A percentile compares a stretch with the other conserved stretches of the same genome.
Conservation (phyloP, 2,888 invertebrate genomes). For the Amiota communis region DNA sequence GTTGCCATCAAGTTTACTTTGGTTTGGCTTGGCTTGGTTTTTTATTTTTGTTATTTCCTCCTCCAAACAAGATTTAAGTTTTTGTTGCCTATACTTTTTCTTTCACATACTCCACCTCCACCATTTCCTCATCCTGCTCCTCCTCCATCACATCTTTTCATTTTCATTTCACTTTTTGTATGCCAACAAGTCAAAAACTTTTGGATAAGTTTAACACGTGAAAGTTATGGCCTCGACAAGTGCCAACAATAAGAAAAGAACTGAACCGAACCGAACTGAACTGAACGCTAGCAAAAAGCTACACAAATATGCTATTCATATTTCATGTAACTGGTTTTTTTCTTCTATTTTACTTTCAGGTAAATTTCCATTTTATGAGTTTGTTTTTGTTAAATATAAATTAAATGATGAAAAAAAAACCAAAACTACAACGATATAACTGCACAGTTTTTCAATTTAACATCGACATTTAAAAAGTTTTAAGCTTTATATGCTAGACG, state of each 20-base stretch:
- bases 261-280: not conserved
- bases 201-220: constrained; percentile 13
- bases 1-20: not conserved
- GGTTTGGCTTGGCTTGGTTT: not conserved
- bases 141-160: not conserved
- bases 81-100: not conserved
- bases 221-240: constrained; percentile 9
- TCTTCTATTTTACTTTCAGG: no score
- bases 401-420: no score
- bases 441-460: no score
- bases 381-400: no score
- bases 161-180: not conserved
- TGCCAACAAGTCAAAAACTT: constrained; percentile 11
- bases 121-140: not conserved
- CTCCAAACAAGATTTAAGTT: no score
- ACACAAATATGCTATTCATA: no score
- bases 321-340: no score
- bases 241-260: not conserved
- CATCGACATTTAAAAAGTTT: no score
- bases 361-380: no score
- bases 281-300: no score
- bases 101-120: not conserved
- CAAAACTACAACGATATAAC: no score
- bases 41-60: not conserved
- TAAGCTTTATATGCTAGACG: no score